phyloP scores from a whole-genome alignment of 2,888 invertebrate genomes.

The Pristionchus entomophagus region DNA sequence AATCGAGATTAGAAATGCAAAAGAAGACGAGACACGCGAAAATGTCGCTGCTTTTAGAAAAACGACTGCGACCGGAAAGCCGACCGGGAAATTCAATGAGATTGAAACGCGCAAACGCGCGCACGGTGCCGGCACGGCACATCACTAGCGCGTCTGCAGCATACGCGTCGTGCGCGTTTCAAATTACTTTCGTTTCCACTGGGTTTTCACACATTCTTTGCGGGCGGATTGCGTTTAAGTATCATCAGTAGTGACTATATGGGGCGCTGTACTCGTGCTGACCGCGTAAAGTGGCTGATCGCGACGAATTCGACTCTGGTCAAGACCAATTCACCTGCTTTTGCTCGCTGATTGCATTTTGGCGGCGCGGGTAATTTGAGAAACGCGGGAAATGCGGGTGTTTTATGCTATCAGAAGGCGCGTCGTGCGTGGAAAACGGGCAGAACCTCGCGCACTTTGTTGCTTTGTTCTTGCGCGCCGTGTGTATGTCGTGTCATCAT shows the following conservation, averaged over 20 bases:
- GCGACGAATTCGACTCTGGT: not conserved
- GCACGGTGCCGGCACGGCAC: no score
- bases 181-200: not conserved
- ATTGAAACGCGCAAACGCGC: not conserved
- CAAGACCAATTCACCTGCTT: not conserved
- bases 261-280: not conserved
- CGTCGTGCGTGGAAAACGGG: not conserved
- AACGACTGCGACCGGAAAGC: not conserved
- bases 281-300: not conserved
- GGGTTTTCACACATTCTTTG: not conserved
- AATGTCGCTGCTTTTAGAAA: not conserved
- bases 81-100: not conserved
- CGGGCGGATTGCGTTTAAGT: not conserved
- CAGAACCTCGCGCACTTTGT: not conserved
- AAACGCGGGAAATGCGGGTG: not conserved
- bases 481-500: not conserved
- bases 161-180: not conserved
- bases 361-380: constrained; percentile 1
- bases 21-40: constrained; percentile 21
- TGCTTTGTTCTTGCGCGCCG: no score
- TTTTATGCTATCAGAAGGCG: not conserved
- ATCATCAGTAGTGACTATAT: not conserved
- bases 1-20: constrained; percentile 33
- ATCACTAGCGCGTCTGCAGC: not conserved
- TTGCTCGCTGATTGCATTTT: not conserved